Evolutionary conservation across 1,140 invertebrate species (phyloP).

Genomic region (Trialeurodes vaporariorum): DNA sequence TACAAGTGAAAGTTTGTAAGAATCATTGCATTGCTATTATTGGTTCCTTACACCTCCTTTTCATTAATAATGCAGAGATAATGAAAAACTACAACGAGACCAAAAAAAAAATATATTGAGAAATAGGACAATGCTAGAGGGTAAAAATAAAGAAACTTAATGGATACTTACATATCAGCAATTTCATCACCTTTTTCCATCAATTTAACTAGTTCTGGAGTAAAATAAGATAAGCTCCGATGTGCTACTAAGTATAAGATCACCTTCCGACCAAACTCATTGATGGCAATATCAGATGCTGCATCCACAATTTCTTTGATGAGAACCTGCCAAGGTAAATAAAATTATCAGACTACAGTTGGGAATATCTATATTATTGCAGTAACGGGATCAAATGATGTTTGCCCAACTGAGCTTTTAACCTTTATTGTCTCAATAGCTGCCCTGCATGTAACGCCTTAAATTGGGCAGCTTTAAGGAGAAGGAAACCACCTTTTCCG

Average conservation of each 20-base stretch:
- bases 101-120: no score
- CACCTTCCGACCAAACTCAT: conserved; percentile 60
- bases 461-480: no score
- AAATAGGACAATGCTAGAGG: conserved; percentile 6
- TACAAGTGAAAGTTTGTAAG: no score
- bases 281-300: conserved; percentile 52
- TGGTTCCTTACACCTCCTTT: no score
- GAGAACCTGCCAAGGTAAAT: conserved; percentile 31
- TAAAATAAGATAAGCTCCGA: conserved; percentile 58
- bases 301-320: conserved; percentile 59
- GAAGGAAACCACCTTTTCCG: no score
- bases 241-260: conserved; percentile 75
- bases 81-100: no score
- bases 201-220: conserved; percentile 54
- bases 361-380: not conserved
- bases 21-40: no score
- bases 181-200: conserved; percentile 57
- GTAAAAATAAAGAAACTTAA: conserved; percentile 6
- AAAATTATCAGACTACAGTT: conserved; percentile 2
- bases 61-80: no score
- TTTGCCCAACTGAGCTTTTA: no score
- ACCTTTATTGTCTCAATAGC: no score
- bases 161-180: conserved; percentile 12
- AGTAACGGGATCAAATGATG: no score
- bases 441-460: no score